phyloP scores from a whole-genome alignment of 1,140 invertebrate species.

The Copidosoma floridanum region DNA sequence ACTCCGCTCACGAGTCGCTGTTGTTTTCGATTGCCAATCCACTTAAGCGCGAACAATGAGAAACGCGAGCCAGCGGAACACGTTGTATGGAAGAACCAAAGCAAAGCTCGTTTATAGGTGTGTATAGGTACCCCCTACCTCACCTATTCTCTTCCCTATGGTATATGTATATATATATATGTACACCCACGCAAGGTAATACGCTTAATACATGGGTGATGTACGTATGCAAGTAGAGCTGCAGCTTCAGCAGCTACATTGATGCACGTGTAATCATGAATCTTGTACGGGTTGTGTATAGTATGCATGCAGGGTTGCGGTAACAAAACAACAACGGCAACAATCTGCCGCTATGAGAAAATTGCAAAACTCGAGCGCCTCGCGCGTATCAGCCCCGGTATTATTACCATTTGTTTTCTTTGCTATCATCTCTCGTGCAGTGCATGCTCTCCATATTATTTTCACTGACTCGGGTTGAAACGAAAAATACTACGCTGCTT shows the following conservation, averaged over 20 bases:
- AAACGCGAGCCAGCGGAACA: slow-evolving; percentile 14
- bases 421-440: too few species aligned
- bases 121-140: not conserved
- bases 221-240: too few species aligned
- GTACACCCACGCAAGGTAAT: too few species aligned
- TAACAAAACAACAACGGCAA: too few species aligned
- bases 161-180: too few species aligned
- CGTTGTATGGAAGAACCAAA: not conserved
- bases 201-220: too few species aligned
- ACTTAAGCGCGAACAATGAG: slow-evolving; percentile 35
- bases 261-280: slow-evolving; percentile 27
- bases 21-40: slow-evolving; percentile 37
- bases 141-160: not conserved
- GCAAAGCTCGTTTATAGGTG: not conserved
- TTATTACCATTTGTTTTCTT: not conserved
- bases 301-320: too few species aligned
- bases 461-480: too few species aligned
- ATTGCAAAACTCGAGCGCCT: slow-evolving; percentile 20
- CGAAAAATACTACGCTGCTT: too few species aligned
- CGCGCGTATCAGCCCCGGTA: slow-evolving; percentile 7
- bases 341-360: slow-evolving; percentile 30
- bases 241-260: too few species aligned
- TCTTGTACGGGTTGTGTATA: slow-evolving; percentile 25
- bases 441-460: too few species aligned
- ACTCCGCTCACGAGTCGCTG: slow-evolving; percentile 15